phyloP scores from a whole-genome alignment of 2,113 vertebrate species.

The Hippocampus mohnikei region DNA sequence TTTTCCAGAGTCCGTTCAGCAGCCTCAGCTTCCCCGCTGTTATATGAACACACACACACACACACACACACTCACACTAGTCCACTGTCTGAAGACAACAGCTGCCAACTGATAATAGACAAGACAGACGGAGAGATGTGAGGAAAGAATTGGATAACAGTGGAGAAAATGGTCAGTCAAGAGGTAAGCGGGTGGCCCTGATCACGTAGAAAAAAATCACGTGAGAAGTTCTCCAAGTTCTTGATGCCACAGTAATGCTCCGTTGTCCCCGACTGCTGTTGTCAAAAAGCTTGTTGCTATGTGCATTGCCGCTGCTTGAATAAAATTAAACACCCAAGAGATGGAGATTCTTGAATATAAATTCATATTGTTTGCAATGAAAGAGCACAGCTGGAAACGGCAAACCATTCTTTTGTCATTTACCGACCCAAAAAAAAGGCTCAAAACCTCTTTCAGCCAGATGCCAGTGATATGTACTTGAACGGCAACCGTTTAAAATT shows the following conservation, averaged over 20 bases:
- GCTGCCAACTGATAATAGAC: conserved; percentile 15
- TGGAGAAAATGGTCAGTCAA: conserved; percentile 7
- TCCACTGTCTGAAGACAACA: conserved; percentile 16
- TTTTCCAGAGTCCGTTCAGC: not conserved
- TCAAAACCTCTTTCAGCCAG: too few relatives aligned
- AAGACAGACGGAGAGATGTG: conserved; percentile 10
- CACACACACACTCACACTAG: not conserved
- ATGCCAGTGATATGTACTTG: too few relatives aligned
- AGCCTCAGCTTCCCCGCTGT: not conserved
- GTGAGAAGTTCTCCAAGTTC: conserved; percentile 8
- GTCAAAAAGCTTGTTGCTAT: not conserved
- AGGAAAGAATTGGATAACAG: conserved; percentile 12
- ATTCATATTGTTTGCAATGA: too few relatives aligned
- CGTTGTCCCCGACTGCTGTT: not conserved
- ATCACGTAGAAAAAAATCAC: not conserved
- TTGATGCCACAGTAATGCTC: not conserved
- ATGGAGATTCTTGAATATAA: too few relatives aligned
- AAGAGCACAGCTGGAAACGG: too few relatives aligned
- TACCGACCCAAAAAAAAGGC: too few relatives aligned
- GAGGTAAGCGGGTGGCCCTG: not conserved
- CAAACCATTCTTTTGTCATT: too few relatives aligned
- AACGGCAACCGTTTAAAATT: too few relatives aligned
- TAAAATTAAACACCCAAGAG: not conserved
- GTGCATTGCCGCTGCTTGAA: not conserved
- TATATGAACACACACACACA: not conserved